These are phyloP conservation scores for Macaria liturata DNA, from an alignment of 2,888 invertebrate species.

Conservation along the genomic window DNA sequence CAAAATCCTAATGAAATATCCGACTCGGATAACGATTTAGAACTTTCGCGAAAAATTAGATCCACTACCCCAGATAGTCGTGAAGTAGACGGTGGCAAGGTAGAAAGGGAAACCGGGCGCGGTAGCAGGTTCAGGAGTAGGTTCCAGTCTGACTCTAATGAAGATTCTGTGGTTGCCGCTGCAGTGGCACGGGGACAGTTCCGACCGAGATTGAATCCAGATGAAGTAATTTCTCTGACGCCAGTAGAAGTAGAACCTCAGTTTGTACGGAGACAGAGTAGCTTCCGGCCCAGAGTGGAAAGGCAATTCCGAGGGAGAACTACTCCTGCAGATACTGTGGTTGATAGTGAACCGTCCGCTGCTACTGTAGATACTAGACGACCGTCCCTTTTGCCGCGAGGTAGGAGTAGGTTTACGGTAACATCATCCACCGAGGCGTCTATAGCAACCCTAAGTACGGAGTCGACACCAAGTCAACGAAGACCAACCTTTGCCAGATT, in stretches of 20 bases:
- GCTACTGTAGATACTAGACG: slow-evolving; percentile 67
- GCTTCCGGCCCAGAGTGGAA: slow-evolving; percentile 43
- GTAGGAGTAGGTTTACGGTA: slow-evolving; percentile 60
- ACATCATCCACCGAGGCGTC: slow-evolving; percentile 55
- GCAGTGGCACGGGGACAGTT: slow-evolving; percentile 65
- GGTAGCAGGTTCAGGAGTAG: slow-evolving; percentile 56
- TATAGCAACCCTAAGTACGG: slow-evolving; percentile 41
- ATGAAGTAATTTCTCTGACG: slow-evolving; percentile 81
- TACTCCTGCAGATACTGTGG: slow-evolving; percentile 49
- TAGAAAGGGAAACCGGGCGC: slow-evolving; percentile 38
- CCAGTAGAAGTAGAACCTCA: slow-evolving; percentile 71
- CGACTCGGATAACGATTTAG: slow-evolving; percentile 57
- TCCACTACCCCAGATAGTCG: slow-evolving; percentile 78
- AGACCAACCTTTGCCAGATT: slow-evolving; percentile 69
- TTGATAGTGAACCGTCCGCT: slow-evolving; percentile 71
- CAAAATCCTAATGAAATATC: slow-evolving; percentile 68
- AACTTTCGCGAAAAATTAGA: slow-evolving; percentile 63
- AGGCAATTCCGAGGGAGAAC: slow-evolving; percentile 51
- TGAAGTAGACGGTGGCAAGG: slow-evolving; percentile 53
- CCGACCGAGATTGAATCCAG: slow-evolving; percentile 59
- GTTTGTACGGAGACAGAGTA: slow-evolving; percentile 49
- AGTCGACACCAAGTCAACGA: slow-evolving; percentile 48
- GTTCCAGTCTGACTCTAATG: slow-evolving; percentile 46
- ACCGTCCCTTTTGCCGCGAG: slow-evolving; percentile 61
- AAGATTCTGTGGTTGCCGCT: slow-evolving; percentile 68